These are phyloP conservation scores for Caenorhabditis brenneri DNA, from an alignment of 1,140 invertebrate species.

Conservation along the genomic window DNA sequence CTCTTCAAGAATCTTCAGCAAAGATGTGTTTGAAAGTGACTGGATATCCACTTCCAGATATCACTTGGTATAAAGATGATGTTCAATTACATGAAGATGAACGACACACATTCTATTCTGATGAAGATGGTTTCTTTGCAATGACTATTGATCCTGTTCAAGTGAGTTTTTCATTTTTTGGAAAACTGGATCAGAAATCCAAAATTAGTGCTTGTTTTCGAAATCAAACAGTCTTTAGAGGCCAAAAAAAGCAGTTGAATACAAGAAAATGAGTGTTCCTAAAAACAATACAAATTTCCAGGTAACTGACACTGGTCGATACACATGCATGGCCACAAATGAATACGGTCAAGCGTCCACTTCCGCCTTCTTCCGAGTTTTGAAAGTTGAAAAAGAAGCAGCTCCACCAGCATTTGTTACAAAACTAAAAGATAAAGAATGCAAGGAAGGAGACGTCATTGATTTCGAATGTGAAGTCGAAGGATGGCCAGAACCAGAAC, in stretches of 20 bases:
- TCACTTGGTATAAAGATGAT: constrained; percentile 86
- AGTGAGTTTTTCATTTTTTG: constrained; percentile 55
- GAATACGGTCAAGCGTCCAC: constrained; percentile 71
- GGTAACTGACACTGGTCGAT: constrained; percentile 83
- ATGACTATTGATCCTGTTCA: constrained; percentile 84
- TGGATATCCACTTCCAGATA: constrained; percentile 89
- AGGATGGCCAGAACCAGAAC: constrained; percentile 70
- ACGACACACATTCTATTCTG: constrained; percentile 78
- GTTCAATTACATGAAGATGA: constrained; percentile 79
- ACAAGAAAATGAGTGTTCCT: too few relatives aligned
- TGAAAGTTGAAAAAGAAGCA: constrained; percentile 69
- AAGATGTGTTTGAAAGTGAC: constrained; percentile 90
- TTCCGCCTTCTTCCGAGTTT: constrained; percentile 68
- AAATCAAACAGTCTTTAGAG: too few relatives aligned
- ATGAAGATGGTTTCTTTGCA: constrained; percentile 88
- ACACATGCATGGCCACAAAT: constrained; percentile 81
- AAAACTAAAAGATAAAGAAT: constrained; percentile 61
- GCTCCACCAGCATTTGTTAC: constrained; percentile 64
- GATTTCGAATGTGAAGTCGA: constrained; percentile 70
- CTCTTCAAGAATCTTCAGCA: constrained; percentile 84
- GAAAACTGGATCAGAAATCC: too few relatives aligned
- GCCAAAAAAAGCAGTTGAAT: too few relatives aligned
- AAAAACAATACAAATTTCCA: too few relatives aligned
- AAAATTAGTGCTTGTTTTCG: too few relatives aligned
- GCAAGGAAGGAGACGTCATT: constrained; percentile 70